phyloP scores from a whole-genome alignment of 2,113 vertebrate species.

The Meleagris gallopavo region DNA sequence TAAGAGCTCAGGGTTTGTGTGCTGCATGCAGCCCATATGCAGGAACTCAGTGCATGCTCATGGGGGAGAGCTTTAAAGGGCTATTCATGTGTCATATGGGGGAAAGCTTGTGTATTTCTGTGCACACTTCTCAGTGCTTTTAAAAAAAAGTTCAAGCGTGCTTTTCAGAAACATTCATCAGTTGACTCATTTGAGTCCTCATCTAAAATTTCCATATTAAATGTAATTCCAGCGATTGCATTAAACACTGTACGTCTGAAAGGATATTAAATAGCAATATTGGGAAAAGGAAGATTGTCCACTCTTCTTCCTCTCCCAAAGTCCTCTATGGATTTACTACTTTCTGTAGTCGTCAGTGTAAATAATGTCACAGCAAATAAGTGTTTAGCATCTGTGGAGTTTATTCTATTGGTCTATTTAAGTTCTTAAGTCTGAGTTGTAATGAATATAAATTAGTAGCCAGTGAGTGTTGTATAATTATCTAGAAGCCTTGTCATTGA shows the following conservation, averaged over 20 bases:
- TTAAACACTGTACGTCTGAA: not conserved
- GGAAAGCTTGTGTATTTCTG: not conserved
- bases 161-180: not conserved
- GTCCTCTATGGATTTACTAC: conserved; percentile 49
- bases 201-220: not conserved
- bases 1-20: not conserved
- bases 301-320: conserved; percentile 40
- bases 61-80: not conserved
- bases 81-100: not conserved
- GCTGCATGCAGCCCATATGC: too few species aligned
- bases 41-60: not conserved
- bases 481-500: conserved; percentile 50
- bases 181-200: not conserved
- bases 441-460: conserved; percentile 61
- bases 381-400: conserved; percentile 64
- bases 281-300: not conserved
- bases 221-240: not conserved
- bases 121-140: not conserved
- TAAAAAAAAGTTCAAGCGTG: not conserved
- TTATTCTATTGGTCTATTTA: conserved; percentile 60
- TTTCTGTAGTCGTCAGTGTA: conserved; percentile 33
- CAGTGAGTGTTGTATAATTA: conserved; percentile 70
- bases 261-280: conserved; percentile 13
- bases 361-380: conserved; percentile 69
- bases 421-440: conserved; percentile 63